Base-by-base conservation (phyloP, 2,113 vertebrate genomes). In the Brachyistius frenatus region DNA sequence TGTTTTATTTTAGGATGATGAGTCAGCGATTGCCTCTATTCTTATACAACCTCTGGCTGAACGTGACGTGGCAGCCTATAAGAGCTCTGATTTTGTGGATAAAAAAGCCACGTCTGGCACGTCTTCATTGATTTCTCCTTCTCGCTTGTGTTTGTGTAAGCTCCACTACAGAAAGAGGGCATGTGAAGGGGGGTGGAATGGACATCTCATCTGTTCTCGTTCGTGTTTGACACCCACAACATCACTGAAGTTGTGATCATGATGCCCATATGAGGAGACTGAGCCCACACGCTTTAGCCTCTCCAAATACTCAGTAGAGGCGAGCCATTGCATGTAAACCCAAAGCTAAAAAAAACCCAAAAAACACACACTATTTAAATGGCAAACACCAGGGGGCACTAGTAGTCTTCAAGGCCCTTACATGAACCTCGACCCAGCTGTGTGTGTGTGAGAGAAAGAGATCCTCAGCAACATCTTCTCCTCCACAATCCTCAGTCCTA, bases 121-220 rank as follows among this genome's bases (percentile, higher is more conserved):
- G 75, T 90, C 81, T 83, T 90, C 90, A 92, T 91, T 82, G 91
- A 92, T 93, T 91, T 67, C 83, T 80, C 58, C 54, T 65, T 71
- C 85, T 89, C 66, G 58, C 65, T 52, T 46, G 78, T 76, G 86
- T 79, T 85, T 81, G 83, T 87, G 88, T 87, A 83, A 88, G 91
- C 82, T 88, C 70, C 10, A 16, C 84, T 60, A 54, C 60, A 68
- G 68, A 66, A 75, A 60, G 64, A 74, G 47, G 76, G 71, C 23
- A 57, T 74, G 63, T 36, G 70, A 73, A 50, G 23, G 36, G 39
- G 52, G 60, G 36, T 31, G 30, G 41, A 66, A 62, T 23, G 75
- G 73, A 78, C 85, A 76, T 73, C 83, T 84, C 80, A 78, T 90
- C 71, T 35, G 39, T 56, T 84, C 69, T 73, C 32, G 32, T 67